Base-by-base conservation (phyloP, 1,140 invertebrate genomes). In the Drosophila oshimai region DNA sequence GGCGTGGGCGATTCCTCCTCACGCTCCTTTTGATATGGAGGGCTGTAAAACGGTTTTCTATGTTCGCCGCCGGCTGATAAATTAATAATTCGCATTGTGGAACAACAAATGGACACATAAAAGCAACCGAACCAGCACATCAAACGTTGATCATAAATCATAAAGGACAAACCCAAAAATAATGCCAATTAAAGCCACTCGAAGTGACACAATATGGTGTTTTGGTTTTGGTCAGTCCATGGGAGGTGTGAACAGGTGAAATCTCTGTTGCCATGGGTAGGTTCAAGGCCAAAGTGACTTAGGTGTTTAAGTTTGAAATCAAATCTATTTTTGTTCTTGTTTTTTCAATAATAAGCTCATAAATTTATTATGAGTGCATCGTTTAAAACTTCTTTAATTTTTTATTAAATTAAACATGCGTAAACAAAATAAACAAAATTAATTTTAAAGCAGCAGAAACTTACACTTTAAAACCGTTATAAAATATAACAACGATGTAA, bases 71-170 rank as follows among this genome's bases (percentile, higher is more conserved):
- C 33, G 17, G 10, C 50, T 34, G 57, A 36, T 53, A 74, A 74
- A 83, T 84, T 84, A 84, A 72, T 84, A 75, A 86, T 83, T 78
- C 60, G 46, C 50, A 53, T 37, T 41, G 74, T 54, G 74, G 64
- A 76, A 58, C 49, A 80, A 68, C 54, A 71, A 74, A 78, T 81
- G 78, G 68, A 53, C 67, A 84, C 81, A 74, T 64, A 77, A 84
- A 83, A 78, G 72, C 67, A 50, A 62, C 53, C 39, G n/a, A 62
- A 37, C 64, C 49, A 67, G 67, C 74, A 74, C 69, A 84, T 84
- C 79, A 84, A 84, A 84, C 73, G 74, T 49, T 44, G 39, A 24
- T 54, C 31, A 79, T 84, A 84, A 84, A 86, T 84, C 80, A 84
- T 65, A 72, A 58, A 33, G 34, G 62, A 41, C 12, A 74, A 47